Base-by-base conservation (phyloP, 2,797 vertebrate genomes). In the Nothura maculosa region DNA sequence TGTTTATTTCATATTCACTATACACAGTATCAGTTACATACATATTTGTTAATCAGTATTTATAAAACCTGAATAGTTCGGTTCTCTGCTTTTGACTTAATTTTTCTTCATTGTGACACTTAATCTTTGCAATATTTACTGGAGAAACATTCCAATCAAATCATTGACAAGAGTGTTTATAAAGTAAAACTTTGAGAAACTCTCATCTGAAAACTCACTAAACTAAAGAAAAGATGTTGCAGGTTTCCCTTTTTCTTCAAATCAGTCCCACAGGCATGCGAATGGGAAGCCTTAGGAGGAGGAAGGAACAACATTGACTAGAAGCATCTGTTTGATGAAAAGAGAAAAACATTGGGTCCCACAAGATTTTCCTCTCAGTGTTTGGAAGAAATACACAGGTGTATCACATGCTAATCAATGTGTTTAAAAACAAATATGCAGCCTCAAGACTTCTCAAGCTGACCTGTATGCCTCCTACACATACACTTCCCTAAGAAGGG, bases 131-230 rank as follows among this genome's bases (percentile, higher is more conserved):
- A 86, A 68, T 0, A 0, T 74, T 75, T 87, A 32, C 85, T 69
- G 43, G 45, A 77, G 88, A 85, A 95, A 77, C n/a, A 93, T 5
- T 18, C 61, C 60, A 92, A 87, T 8, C 76, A 81, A 69, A 89
- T 73, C 27, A 34, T 45, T 85, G 78, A 47, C 75, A 85, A 77
- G 81, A 86, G 61, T 55, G 40, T 75, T 92, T 24, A 58, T 70
- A 85, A 86, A 57, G 63, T 18, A 70, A 77, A 55, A 13, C 55
- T 82, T 61, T 72, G 3, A 81, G 76, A 61, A 83, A 52, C 6
- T 36, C 38, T 52, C 79, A 85, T 60, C 13, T 82, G 70, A 92
- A 90, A 88, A 34, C 17, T 50, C 36, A 84, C n/a, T 68, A 93
- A 87, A 82, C 27, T 66, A 84, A 74, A 28, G 45, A 81, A 86